phyloP scores from a whole-genome alignment of 2,113 vertebrate genomes.

The Talpa occidentalis region DNA sequence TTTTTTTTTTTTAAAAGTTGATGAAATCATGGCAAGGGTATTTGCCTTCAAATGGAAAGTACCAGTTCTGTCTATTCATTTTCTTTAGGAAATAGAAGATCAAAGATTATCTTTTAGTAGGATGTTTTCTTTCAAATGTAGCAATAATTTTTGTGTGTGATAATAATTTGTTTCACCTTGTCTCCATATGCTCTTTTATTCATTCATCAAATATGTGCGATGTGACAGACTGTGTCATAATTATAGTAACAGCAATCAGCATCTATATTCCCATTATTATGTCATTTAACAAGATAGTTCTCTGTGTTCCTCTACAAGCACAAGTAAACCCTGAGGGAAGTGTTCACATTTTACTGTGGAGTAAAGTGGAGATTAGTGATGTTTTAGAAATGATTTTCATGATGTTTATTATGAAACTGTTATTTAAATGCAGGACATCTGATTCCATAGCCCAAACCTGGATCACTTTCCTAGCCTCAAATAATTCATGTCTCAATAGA shows the following conservation, averaged over 20 bases:
- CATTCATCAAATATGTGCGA: background rate
- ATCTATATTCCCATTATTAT: background rate
- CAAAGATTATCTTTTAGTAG: slow-evolving; percentile 55
- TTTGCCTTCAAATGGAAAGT: slow-evolving; percentile 61
- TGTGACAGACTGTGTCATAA: background rate
- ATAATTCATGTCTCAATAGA: background rate
- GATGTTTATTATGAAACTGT: background rate
- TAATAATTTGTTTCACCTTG: slow-evolving; percentile 31
- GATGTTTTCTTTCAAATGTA: slow-evolving; percentile 52
- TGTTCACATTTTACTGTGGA: background rate
- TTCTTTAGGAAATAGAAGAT: slow-evolving; percentile 60
- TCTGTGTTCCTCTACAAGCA: background rate
- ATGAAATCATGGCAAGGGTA: slow-evolving; percentile 56
- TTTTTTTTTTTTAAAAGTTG: slow-evolving; percentile 45
- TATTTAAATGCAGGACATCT: background rate
- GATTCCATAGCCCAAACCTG: background rate
- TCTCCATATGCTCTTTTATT: slow-evolving; percentile 42
- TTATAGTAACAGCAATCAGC: background rate
- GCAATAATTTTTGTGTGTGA: background rate
- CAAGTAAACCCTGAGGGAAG: background rate
- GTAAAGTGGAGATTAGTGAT: background rate
- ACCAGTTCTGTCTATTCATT: slow-evolving; percentile 58
- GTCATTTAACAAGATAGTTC: background rate
- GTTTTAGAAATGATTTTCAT: slow-evolving; percentile 18
- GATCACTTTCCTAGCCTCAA: background rate